These are phyloP conservation scores for Torymus aiolomorphi DNA, from an alignment of 2,888 invertebrate genomes.

Conservation along the genomic window DNA sequence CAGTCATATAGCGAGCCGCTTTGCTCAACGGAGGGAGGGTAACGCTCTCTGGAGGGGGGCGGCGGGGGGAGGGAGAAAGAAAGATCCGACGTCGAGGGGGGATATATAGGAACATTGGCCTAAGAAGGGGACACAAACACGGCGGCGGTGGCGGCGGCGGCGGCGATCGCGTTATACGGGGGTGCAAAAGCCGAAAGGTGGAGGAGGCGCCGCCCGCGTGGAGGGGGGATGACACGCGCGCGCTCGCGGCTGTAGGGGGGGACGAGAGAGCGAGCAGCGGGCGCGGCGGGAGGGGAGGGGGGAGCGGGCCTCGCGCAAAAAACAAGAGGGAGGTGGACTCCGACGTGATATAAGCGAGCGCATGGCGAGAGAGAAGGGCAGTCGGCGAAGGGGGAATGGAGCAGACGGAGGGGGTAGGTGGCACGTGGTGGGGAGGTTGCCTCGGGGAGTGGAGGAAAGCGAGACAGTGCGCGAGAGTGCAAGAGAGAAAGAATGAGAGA, in stretches of 20 bases:
- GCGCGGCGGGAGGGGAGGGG: not conserved
- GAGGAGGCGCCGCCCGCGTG: conserved; percentile 46
- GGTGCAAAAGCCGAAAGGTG: conserved; percentile 47
- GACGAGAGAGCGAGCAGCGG: too few relatives aligned
- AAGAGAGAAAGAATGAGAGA: conserved; percentile 60
- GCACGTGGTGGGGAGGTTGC: not conserved
- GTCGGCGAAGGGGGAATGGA: not conserved
- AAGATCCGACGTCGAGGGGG: not conserved
- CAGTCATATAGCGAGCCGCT: not conserved
- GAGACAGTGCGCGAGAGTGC: conserved; percentile 43
- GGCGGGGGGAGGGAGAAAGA: not conserved
- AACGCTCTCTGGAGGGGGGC: not conserved
- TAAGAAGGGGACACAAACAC: conserved; percentile 42
- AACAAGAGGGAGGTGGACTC: conserved; percentile 26
- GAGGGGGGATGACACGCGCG: conserved; percentile 44
- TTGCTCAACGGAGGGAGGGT: not conserved
- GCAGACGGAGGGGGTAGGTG: not conserved
- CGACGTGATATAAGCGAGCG: conserved; percentile 27
- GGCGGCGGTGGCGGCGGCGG: conserved; percentile 6
- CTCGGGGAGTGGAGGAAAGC: conserved; percentile 58
- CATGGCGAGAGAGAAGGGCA: conserved; percentile 1
- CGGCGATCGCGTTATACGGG: conserved; percentile 1
- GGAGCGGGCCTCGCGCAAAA: conserved; percentile 55
- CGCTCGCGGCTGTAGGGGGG: not conserved
- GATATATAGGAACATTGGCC: conserved; percentile 39